Evolutionary conservation across 2,113 vertebrate genomes (phyloP).

Genomic region (Charadrius vociferus): DNA sequence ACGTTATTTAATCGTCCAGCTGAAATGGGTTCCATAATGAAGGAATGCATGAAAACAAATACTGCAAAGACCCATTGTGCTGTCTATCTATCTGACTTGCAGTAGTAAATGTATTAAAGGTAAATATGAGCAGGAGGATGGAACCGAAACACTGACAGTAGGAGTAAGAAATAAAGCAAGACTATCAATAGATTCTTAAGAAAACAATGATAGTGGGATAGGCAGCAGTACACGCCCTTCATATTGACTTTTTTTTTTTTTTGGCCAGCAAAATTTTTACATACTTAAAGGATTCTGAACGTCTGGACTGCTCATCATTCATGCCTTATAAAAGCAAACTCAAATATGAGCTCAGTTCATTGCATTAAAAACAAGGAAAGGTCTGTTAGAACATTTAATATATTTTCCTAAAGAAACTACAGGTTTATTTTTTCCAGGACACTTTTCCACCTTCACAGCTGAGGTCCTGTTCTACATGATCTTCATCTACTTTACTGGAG

Average conservation of each 20-base stretch:
- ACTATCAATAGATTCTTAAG: neutral
- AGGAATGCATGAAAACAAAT: slow-evolving; percentile 23
- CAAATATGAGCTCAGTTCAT: neutral
- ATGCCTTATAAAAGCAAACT: neutral
- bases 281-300: neutral
- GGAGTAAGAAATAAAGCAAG: neutral
- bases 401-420: neutral
- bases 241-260: neutral
- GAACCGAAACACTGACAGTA: neutral
- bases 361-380: neutral
- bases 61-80: neutral
- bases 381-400: neutral
- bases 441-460: neutral
- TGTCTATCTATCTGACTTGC: neutral
- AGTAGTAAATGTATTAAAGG: neutral
- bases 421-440: neutral
- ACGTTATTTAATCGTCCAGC: slow-evolving; percentile 33
- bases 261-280: neutral
- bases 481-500: neutral
- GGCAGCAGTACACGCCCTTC: neutral
- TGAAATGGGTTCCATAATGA: slow-evolving; percentile 27
- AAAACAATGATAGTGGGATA: neutral
- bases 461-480: neutral
- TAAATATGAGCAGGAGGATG: neutral
- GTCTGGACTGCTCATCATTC: neutral